Percentiles rank a stretch among this genome's conserved stretches.
phyloP scores from a whole-genome alignment of 2,113 vertebrate species.

The Pelvicachromis taeniatus region DNA sequence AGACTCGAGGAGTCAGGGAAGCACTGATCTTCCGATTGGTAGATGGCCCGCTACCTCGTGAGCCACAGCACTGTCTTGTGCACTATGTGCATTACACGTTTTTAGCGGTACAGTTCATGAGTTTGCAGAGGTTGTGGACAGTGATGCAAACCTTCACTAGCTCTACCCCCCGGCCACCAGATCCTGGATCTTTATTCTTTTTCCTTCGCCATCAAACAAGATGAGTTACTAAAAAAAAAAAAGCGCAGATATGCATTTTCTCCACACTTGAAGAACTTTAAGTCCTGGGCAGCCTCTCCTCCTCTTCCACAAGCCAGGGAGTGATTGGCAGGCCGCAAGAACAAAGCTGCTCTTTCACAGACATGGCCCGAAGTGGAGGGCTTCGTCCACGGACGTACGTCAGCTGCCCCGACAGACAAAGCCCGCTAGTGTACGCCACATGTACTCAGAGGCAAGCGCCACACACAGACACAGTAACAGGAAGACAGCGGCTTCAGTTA shows the following conservation, averaged over 20 bases:
- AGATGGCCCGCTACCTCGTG: neutral
- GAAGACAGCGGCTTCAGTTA: constrained; percentile 75
- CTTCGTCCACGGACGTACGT: constrained; percentile 69
- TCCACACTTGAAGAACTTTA: constrained; percentile 5
- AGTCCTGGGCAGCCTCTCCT: constrained; percentile 24
- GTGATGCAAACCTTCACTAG: neutral
- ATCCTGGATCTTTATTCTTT: neutral
- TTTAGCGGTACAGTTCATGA: neutral
- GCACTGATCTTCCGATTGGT: too few relatives aligned
- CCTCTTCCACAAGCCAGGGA: constrained; percentile 1
- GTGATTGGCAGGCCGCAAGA: constrained; percentile 44
- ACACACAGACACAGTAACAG: constrained; percentile 65
- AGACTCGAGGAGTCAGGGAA: neutral
- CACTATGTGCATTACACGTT: neutral
- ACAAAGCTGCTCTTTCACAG: constrained; percentile 69
- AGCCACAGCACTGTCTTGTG: neutral
- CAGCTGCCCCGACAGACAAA: constrained; percentile 66
- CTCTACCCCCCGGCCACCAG: neutral
- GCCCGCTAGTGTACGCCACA: constrained; percentile 57
- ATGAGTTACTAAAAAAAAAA: neutral
- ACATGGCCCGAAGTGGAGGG: constrained; percentile 58
- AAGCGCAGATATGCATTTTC: constrained; percentile 24
- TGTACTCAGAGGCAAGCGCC: constrained; percentile 67
- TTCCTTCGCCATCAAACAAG: constrained; percentile 7
- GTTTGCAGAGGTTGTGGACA: neutral